Base-by-base conservation (phyloP, 1,140 invertebrate species). In the Drosophila nigromelanica region DNA sequence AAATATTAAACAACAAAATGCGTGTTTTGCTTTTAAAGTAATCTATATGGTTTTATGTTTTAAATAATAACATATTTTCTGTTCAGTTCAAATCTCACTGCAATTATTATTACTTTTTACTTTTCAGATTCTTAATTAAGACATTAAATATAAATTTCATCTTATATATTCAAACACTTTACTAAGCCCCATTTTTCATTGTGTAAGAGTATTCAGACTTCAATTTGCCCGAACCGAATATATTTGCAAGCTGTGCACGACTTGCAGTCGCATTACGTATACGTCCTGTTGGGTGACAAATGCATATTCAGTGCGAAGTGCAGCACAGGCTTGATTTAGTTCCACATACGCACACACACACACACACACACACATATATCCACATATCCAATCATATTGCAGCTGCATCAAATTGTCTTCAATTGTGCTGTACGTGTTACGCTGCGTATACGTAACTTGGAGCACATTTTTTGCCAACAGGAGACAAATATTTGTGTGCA, bases 401-500 rank as follows among this genome's bases (percentile, higher is more conserved):
- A 69, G 40, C 51, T 62, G 33, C 35, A 52, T 24, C 30, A 35
- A 60, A 60, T 39, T 55, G 58, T 70, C 33, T 62, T 52, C 21
- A 39, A 30, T 14, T 10, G 30, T 18, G 10, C 11, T 15, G 11
- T 62, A 33, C 27, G 33, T 14, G 14, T 50, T 45, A 68, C 66
- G 15, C 37, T 69, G 72, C 76, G 67, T 85, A 76, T 80, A 67
- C 54, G 74, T 67, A 68, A 75, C 67, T 14, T 58, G 8, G 59
- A 51, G 37, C 35, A 24, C 15, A 59, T 24, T 55, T 59, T 50
- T 73, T 54, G 58, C 39, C 80, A 76, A 85, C 70, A 42, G 47
- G 76, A 63, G 66, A 63, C 52, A 73, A 85, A 81, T 72, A 74
- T 72, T 81, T 69, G 67, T 69, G 50, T 54, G 62, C 11, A 40